phyloP scores from a whole-genome alignment of 2,888 invertebrate species.

The Bibio marci region DNA sequence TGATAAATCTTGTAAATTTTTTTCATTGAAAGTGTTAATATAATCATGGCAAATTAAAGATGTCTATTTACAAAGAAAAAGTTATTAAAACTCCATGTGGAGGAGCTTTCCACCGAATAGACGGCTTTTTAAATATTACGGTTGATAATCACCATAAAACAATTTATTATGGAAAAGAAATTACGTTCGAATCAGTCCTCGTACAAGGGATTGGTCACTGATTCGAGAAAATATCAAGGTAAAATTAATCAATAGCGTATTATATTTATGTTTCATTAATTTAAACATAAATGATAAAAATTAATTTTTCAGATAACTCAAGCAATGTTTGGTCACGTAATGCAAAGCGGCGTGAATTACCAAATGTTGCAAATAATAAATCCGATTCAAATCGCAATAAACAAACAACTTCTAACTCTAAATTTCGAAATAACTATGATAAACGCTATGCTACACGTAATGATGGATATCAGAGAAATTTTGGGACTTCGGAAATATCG shows the following conservation, averaged over 20 bases:
- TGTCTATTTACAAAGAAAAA: conserved; percentile 25
- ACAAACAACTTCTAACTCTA: conserved; percentile 40
- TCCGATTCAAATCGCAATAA: conserved; percentile 44
- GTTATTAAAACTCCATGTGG: conserved; percentile 26
- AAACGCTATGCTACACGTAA: conserved; percentile 38
- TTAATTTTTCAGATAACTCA: conserved; percentile 6
- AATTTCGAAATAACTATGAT: conserved; percentile 45
- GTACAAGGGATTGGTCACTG: conserved; percentile 52
- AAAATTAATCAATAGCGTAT: conserved; percentile 14
- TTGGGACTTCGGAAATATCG: conserved; percentile 45
- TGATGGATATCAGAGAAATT: conserved; percentile 38
- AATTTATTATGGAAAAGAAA: conserved; percentile 53
- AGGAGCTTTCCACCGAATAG: conserved; percentile 20
- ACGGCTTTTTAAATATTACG: no score
- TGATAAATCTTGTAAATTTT: no score
- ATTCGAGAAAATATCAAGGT: conserved; percentile 60
- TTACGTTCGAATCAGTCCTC: conserved; percentile 48
- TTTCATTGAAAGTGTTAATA: no score
- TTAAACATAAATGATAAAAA: no score
- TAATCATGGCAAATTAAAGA: conserved; percentile 31
- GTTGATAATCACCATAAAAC: no score
- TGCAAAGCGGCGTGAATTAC: conserved; percentile 25
- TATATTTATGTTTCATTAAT: no score
- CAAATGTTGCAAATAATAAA: conserved; percentile 35
- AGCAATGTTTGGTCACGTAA: conserved; percentile 20